phyloP scores from a whole-genome alignment of 2,888 invertebrate genomes.

The Ganaspis brasiliensis region DNA sequence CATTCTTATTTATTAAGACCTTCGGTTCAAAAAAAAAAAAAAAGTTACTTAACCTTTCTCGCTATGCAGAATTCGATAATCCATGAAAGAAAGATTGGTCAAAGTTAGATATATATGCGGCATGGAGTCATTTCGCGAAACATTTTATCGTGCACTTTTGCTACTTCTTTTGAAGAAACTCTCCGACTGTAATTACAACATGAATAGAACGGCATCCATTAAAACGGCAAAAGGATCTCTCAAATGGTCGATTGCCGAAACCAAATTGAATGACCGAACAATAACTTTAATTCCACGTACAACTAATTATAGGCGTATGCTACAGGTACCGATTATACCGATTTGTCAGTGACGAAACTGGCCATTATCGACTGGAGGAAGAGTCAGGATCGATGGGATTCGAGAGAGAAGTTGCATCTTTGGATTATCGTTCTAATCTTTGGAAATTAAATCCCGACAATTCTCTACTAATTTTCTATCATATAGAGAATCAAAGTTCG shows the following conservation, averaged over 20 bases:
- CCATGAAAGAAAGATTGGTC: slow-evolving; percentile 6
- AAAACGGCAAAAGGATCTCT: slow-evolving; percentile 23
- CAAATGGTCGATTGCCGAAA: slow-evolving; percentile 40
- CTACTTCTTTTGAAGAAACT: slow-evolving; percentile 29
- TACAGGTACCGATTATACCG: slow-evolving; percentile 50
- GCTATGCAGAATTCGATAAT: slow-evolving; percentile 29
- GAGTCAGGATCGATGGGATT: slow-evolving; percentile 29
- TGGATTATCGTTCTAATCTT: neutral
- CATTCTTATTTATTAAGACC: slow-evolving; percentile 22
- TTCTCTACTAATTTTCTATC: too few relatives aligned
- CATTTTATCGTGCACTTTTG: slow-evolving; percentile 34
- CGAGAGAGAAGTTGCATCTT: slow-evolving; percentile 8
- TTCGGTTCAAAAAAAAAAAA: slow-evolving; percentile 4
- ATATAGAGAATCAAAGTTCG: neutral
- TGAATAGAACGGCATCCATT: slow-evolving; percentile 38
- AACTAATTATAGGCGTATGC: slow-evolving; percentile 49
- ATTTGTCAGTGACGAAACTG: slow-evolving; percentile 55
- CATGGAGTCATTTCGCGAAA: slow-evolving; percentile 16
- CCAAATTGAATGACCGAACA: slow-evolving; percentile 43
- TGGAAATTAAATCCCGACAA: neutral
- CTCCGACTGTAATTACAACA: slow-evolving; percentile 43
- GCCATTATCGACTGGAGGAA: slow-evolving; percentile 44
- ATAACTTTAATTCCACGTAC: slow-evolving; percentile 42
- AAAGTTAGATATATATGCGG: slow-evolving; percentile 14
- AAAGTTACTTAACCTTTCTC: slow-evolving; percentile 1